A percentile compares a stretch with the other conserved stretches of the same genome.
Evolutionary conservation across 2,797 vertebrate species (phyloP).

Genomic region (Mallotus villosus): DNA sequence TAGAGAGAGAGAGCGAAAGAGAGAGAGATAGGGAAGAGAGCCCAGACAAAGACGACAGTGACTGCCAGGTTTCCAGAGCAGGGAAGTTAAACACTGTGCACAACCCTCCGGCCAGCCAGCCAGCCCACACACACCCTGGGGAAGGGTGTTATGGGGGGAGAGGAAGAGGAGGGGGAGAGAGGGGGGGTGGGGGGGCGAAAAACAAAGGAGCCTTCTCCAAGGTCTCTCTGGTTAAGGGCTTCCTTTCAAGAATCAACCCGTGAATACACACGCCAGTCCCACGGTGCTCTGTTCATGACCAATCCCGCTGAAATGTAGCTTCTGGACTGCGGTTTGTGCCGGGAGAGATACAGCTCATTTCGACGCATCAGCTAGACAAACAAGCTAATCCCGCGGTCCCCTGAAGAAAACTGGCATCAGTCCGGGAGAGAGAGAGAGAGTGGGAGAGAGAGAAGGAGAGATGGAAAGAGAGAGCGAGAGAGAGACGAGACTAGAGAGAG

Average conservation of each 20-base stretch:
- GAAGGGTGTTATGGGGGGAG: conserved; percentile 35
- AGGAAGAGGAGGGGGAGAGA: conserved; percentile 25
- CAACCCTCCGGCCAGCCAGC: conserved; percentile 68
- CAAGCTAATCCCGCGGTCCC: too few species aligned
- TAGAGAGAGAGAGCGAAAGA: conserved; percentile 18
- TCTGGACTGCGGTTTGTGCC: too few species aligned
- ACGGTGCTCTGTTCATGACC: too few species aligned
- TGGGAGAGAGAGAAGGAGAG: not conserved
- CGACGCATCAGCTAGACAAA: too few species aligned
- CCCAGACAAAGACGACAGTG: conserved; percentile 72
- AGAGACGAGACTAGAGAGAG: too few species aligned
- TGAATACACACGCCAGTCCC: not conserved
- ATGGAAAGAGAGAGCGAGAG: not conserved
- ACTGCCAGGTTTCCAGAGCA: conserved; percentile 71
- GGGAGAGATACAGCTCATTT: too few species aligned
- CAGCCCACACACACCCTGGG: conserved; percentile 49
- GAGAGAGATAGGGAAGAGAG: conserved; percentile 16
- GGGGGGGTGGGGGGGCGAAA: not conserved
- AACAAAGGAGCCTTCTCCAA: conserved; percentile 10
- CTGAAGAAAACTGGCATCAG: too few species aligned
- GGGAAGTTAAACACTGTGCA: conserved; percentile 69
- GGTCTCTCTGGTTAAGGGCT: conserved; percentile 13
- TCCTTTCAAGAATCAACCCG: conserved; percentile 10
- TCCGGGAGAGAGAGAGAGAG: too few species aligned
- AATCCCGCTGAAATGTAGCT: too few species aligned